Conservation (phyloP, 2,888 invertebrate species). For the Megaustenia siamemsis region DNA sequence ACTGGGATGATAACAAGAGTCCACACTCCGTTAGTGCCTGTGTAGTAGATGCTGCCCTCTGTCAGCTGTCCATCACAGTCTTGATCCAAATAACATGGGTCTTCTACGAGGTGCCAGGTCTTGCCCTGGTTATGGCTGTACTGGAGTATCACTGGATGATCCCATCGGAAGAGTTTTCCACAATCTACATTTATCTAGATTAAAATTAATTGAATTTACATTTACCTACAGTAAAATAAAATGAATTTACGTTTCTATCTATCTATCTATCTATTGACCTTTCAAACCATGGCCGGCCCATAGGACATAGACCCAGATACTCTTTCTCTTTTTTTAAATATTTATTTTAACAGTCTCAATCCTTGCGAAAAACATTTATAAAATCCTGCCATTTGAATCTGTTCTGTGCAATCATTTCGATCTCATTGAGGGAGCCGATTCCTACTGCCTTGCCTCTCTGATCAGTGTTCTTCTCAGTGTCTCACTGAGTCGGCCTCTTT, state of each 20-base stretch:
- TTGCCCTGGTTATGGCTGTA: constrained; percentile 76
- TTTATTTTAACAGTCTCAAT: too few relatives aligned
- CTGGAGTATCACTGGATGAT: constrained; percentile 78
- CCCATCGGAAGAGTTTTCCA: constrained; percentile 76
- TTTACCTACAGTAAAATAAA: background rate
- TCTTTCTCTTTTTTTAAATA: too few relatives aligned
- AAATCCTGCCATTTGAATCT: too few relatives aligned
- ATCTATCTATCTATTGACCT: too few relatives aligned
- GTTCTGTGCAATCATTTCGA: too few relatives aligned
- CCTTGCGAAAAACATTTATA: too few relatives aligned
- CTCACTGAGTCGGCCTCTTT: too few relatives aligned
- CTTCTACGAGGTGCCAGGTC: constrained; percentile 77
- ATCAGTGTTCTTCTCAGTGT: too few relatives aligned
- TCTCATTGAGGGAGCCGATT: too few relatives aligned
- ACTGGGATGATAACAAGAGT: constrained; percentile 77
- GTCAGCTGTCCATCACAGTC: constrained; percentile 72
- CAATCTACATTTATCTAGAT: constrained; percentile 80
- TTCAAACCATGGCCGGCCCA: too few relatives aligned
- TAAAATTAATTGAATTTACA: background rate
- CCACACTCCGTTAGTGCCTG: constrained; percentile 79
- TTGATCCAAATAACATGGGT: constrained; percentile 77
- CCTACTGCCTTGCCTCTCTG: too few relatives aligned
- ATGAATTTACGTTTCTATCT: background rate
- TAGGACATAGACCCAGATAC: too few relatives aligned
- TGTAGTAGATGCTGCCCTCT: constrained; percentile 78